A percentile compares a stretch with the other conserved stretches of the same genome.
phyloP scores from a whole-genome alignment of 2,888 invertebrate genomes.

The Nesidiocoris tenuis region DNA sequence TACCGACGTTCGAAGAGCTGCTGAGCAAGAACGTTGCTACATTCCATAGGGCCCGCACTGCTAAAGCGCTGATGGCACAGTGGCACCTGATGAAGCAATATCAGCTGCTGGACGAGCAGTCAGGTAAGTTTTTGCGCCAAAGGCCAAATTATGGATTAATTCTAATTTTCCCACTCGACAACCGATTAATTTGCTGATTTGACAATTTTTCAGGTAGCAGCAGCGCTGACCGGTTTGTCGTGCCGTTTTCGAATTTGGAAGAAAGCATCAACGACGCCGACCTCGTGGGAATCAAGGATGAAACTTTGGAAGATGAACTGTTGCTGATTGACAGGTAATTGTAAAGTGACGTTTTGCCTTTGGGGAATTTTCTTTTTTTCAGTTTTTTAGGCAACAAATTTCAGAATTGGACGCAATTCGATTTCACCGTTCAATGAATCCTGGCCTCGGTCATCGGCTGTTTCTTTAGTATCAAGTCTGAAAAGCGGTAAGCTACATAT shows the following conservation, averaged over 20 bases:
- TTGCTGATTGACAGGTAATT: conserved; percentile 68
- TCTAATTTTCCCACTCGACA: no score
- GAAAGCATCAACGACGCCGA: conserved; percentile 83
- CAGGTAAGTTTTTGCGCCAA: conserved; percentile 62
- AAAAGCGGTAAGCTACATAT: no score
- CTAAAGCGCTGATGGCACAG: conserved; percentile 79
- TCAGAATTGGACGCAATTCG: no score
- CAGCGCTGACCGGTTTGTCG: conserved; percentile 39
- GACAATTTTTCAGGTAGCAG: background rate
- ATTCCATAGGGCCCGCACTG: conserved; percentile 85
- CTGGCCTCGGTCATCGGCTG: no score
- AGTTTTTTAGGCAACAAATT: no score
- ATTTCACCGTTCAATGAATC: no score
- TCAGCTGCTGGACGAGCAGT: conserved; percentile 86
- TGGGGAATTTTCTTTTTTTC: no score
- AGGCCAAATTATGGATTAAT: no score
- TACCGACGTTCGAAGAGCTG: conserved; percentile 81
- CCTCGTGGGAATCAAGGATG: conserved; percentile 76
- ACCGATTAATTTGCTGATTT: no score
- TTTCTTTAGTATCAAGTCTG: no score
- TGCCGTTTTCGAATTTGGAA: conserved; percentile 89
- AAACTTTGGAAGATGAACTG: conserved; percentile 75
- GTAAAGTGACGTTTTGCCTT: no score
- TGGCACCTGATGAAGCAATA: conserved; percentile 93
- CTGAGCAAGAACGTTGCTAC: conserved; percentile 77